Conservation (phyloP, 2,113 vertebrate species). For the Circaetus gallicus region DNA sequence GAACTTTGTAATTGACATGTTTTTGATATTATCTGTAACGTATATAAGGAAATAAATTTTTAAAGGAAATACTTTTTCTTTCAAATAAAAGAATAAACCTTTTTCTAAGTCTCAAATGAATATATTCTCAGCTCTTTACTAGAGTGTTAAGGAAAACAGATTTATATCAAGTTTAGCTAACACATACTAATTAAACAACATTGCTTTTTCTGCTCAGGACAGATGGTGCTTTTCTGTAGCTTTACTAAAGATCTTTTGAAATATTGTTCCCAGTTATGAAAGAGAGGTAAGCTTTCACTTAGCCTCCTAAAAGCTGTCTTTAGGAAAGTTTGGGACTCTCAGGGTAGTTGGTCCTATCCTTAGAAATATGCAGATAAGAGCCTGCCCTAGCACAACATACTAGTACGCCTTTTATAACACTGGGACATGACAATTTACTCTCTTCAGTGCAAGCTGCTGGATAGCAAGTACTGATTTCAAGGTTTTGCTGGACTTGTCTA, state of each 20-base stretch:
- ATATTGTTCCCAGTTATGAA: constrained; percentile 33
- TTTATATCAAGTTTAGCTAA: constrained; percentile 20
- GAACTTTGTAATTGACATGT: background rate
- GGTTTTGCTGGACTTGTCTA: background rate
- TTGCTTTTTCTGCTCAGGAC: constrained; percentile 4
- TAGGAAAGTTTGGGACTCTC: background rate
- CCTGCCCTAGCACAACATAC: background rate
- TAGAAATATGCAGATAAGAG: background rate
- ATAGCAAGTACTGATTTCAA: background rate
- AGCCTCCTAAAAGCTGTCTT: background rate
- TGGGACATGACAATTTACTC: background rate
- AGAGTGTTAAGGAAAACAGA: background rate
- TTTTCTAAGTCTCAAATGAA: background rate
- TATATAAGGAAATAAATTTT: background rate
- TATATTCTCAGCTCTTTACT: background rate
- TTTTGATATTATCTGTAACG: background rate
- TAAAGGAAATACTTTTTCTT: background rate
- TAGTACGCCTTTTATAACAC: background rate
- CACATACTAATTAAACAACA: constrained; percentile 11
- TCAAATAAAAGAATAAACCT: background rate
- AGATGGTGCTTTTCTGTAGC: constrained; percentile 46
- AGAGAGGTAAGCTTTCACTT: background rate
- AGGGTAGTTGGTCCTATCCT: background rate
- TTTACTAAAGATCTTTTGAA: constrained; percentile 25
- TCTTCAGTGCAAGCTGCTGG: background rate